Conservation (phyloP, 2,113 vertebrate genomes). For the Rostratula benghalensis region DNA sequence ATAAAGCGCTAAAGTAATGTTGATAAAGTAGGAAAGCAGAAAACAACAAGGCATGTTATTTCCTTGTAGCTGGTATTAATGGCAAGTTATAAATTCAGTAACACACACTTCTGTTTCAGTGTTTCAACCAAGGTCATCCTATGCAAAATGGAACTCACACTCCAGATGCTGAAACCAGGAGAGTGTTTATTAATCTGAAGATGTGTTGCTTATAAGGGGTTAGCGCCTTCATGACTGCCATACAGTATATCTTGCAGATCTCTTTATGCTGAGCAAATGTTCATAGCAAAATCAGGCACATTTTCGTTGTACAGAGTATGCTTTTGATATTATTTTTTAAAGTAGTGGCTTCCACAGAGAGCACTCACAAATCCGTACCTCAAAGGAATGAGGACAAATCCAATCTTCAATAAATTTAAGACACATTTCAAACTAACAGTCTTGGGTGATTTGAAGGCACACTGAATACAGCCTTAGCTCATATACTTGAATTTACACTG, state of each 20-base stretch:
- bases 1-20: conserved; percentile 24
- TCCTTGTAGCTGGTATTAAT: conserved; percentile 35
- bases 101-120: neutral
- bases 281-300: neutral
- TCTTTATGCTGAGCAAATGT: conserved; percentile 34
- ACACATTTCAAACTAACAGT: neutral
- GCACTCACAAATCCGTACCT: neutral
- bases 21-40: conserved; percentile 38
- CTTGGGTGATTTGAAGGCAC: conserved; percentile 11
- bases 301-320: neutral
- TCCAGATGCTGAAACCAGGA: conserved; percentile 59
- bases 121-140: conserved; percentile 69
- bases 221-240: neutral
- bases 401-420: conserved; percentile 19
- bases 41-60: neutral
- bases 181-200: conserved; percentile 76
- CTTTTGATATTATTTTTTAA: conserved; percentile 21
- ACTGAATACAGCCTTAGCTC: conserved; percentile 7
- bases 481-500: neutral
- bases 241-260: neutral
- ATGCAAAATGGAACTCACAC: conserved; percentile 65
- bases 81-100: conserved; percentile 59
- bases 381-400: neutral
- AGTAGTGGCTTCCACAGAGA: neutral
- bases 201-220: conserved; percentile 48